Evolutionary conservation across 2,888 invertebrate genomes (phyloP), one percentile per base, ranked within the genome.

Genomic region (Smittia sp.): DNA sequence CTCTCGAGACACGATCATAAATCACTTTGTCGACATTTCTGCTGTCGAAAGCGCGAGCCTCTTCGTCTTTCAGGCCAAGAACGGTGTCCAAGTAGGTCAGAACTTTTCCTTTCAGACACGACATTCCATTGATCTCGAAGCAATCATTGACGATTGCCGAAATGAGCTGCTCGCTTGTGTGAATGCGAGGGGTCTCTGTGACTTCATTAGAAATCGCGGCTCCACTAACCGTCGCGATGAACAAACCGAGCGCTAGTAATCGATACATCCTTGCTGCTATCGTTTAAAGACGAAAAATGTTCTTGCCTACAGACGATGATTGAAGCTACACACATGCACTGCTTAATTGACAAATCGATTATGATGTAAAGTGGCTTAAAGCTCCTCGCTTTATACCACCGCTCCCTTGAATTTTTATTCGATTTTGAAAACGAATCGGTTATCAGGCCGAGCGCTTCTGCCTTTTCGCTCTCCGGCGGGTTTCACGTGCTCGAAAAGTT

Each of bases 41-140:
- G 74, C 85, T 85, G 76, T 88, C 83, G 75, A 87, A 84, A 75
- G 86, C 86, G 76, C 89, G 85, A 62, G 86, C 85, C 72, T 86
- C 85, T 77, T 89, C 88, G 74, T 86, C 85, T 74, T 84, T 82
- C 41, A 88, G 84, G 77, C 89, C 89, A 75, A 90, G 81, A 74
- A 89, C 84, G 52, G 87, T 88, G 81, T 92, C 91, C 83, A 93
- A 84, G 82, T 89, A 92, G 74, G 86, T 86, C 32, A 93, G 84
- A 78, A 92, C 90, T 83, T 91, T 90, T 81, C 87, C 86, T 83
- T 92, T 92, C 77, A 92, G 85, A 78, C 92, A 93, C 80, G 88
- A 86, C 80, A 91, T 89, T 6, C 87, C 86, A 75, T 87, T 86
- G 66, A 86, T 85, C 77, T 85, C 85, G 79, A 89, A 86, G 84